A percentile compares a stretch with the other conserved stretches of the same genome.
Evolutionary conservation across 2,113 vertebrate species (phyloP).

Genomic region (Gopherus flavomarginatus): DNA sequence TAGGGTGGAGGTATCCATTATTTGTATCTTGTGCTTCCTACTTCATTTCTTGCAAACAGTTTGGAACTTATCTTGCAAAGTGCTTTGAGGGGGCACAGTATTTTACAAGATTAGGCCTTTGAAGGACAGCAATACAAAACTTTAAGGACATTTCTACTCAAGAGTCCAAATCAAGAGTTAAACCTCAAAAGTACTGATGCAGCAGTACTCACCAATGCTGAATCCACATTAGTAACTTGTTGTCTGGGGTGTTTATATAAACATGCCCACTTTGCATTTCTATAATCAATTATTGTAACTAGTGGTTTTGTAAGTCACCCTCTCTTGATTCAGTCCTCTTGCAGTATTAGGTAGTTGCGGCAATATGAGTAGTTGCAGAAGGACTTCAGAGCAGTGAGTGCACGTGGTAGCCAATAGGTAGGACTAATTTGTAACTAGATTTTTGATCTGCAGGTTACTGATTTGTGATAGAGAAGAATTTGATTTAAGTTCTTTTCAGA

Average conservation of each 20-base stretch:
- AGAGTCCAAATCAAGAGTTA: not conserved
- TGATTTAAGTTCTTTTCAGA: not conserved
- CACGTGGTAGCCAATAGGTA: not conserved
- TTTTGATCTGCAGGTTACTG: not conserved
- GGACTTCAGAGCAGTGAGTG: not conserved
- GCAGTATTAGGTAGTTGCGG: not conserved
- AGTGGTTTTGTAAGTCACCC: not conserved
- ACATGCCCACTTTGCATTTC: not conserved
- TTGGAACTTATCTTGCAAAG: not conserved
- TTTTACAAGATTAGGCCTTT: not conserved
- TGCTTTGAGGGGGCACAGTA: not conserved
- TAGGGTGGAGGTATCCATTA: not conserved
- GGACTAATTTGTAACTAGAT: not conserved
- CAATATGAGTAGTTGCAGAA: not conserved
- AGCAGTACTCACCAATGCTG: not conserved
- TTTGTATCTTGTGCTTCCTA: not conserved
- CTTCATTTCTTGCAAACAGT: not conserved
- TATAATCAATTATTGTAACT: fast-evolving
- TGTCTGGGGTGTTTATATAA: not conserved
- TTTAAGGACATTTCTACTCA: not conserved
- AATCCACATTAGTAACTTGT: not conserved
- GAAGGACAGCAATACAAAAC: not conserved
- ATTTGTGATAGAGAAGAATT: not conserved
- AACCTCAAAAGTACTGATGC: not conserved
- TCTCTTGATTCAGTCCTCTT: not conserved